Conservation (phyloP, 1,140 invertebrate genomes). For the Musca domestica region DNA sequence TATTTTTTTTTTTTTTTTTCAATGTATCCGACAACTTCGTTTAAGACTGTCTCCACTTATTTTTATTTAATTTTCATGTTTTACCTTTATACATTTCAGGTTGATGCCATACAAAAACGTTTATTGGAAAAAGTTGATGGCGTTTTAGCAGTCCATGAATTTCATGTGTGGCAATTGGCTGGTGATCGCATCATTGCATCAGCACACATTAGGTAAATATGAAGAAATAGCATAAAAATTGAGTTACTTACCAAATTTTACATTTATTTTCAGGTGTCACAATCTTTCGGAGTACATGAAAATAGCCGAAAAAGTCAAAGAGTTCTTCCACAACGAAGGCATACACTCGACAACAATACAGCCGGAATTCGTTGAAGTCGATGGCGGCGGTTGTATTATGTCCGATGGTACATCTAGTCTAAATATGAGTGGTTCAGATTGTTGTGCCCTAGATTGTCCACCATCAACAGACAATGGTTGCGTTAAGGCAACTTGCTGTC, state of each 20-base stretch:
- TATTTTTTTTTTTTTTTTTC: too few relatives aligned
- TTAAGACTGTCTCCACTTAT: too few relatives aligned
- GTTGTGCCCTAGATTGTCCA: conserved; percentile 82
- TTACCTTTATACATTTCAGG: conserved; percentile 54
- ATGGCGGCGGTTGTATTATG: conserved; percentile 47
- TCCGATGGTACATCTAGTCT: conserved; percentile 52
- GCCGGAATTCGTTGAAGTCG: conserved; percentile 84
- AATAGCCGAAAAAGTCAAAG: conserved; percentile 90
- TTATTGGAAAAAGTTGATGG: conserved; percentile 85
- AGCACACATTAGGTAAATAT: conserved; percentile 79
- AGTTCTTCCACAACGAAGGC: conserved; percentile 88
- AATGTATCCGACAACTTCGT: too few relatives aligned
- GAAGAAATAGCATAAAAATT: neutral
- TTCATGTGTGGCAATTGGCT: conserved; percentile 92
- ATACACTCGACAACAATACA: conserved; percentile 87
- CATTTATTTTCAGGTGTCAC: conserved; percentile 65
- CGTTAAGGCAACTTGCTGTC: conserved; percentile 80
- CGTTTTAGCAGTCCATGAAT: conserved; percentile 88
- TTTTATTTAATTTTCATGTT: too few relatives aligned
- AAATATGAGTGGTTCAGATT: conserved; percentile 57
- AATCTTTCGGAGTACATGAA: conserved; percentile 88
- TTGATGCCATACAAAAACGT: conserved; percentile 81
- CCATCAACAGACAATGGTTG: conserved; percentile 80
- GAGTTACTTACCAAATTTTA: neutral
- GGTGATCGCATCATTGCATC: conserved; percentile 91